Conservation (phyloP, 1,140 invertebrate genomes). For the Drosophila paulistorum region DNA sequence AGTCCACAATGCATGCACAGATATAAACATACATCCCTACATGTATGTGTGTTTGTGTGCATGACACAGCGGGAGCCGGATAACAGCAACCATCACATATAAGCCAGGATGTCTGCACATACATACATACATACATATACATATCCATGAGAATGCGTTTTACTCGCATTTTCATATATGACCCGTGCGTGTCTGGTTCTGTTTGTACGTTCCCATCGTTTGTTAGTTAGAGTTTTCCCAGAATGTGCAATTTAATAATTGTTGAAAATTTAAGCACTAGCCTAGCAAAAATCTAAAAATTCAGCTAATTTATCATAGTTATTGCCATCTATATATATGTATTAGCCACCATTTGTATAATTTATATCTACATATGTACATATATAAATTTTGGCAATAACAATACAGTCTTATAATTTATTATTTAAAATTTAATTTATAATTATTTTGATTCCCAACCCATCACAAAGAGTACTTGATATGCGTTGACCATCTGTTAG, state of each 20-base stretch:
- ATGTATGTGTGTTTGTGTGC: not conserved
- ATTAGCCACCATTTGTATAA: not conserved
- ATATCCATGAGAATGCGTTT: not conserved
- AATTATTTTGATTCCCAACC: too few species aligned
- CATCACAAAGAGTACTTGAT: too few species aligned
- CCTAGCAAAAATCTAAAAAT: not conserved
- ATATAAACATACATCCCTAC: constrained; percentile 18
- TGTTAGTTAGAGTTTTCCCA: not conserved
- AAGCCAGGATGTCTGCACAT: not conserved
- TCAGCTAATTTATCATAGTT: not conserved
- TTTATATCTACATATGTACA: too few species aligned
- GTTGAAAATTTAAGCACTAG: not conserved
- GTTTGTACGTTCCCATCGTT: not conserved
- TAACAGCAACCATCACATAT: constrained; percentile 28
- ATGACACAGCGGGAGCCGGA: constrained; percentile 1
- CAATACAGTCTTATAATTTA: too few species aligned
- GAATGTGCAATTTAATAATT: not conserved
- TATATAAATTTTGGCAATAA: too few species aligned
- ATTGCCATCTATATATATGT: not conserved
- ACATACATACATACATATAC: not conserved
- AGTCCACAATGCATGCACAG: constrained; percentile 65
- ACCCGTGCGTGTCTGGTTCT: not conserved
- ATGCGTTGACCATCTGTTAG: too few species aligned
- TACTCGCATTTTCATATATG: constrained; percentile 2
- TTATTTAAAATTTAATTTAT: too few species aligned